Conservation (phyloP, 2,113 vertebrate species). For the Recurvirostra avosetta region DNA sequence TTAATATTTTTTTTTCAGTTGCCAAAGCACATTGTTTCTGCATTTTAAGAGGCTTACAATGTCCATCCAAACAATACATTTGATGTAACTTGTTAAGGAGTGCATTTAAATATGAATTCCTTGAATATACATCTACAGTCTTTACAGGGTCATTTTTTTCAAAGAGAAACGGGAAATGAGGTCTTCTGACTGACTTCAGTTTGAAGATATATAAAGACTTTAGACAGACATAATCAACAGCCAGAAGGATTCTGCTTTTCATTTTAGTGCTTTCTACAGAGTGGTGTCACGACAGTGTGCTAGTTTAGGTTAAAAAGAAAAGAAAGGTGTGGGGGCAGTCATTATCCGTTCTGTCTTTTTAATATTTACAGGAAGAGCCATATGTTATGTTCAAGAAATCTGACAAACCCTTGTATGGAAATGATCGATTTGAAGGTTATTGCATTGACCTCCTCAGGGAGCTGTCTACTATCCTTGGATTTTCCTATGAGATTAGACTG, state of each 20-base stretch:
- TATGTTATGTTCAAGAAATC: conserved; percentile 99
- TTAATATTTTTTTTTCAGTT: not conserved
- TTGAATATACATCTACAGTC: not conserved
- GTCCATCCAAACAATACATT: not conserved
- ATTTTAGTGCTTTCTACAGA: not conserved
- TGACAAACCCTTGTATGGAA: conserved; percentile 95
- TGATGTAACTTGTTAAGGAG: not conserved
- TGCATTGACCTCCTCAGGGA: conserved; percentile 96
- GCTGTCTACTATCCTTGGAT: conserved; percentile 92
- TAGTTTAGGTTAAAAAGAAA: not conserved
- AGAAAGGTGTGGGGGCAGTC: not conserved
- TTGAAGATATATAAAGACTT: not conserved
- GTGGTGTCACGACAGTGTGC: not conserved
- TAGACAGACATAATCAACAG: not conserved
- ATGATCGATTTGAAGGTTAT: conserved; percentile 96
- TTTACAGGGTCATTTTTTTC: not conserved
- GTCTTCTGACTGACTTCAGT: not conserved
- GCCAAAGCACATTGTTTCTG: not conserved
- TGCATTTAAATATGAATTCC: not conserved
- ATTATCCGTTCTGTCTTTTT: not conserved
- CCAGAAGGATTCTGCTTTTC: not conserved
- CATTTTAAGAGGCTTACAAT: not conserved
- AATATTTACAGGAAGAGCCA: conserved; percentile 87
- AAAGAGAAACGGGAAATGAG: not conserved
- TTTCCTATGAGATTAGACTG: conserved; percentile 91